Percentiles rank a stretch among this genome's conserved stretches.
phyloP scores from a whole-genome alignment of 2,888 invertebrate genomes.

The Dendrolimus pini region DNA sequence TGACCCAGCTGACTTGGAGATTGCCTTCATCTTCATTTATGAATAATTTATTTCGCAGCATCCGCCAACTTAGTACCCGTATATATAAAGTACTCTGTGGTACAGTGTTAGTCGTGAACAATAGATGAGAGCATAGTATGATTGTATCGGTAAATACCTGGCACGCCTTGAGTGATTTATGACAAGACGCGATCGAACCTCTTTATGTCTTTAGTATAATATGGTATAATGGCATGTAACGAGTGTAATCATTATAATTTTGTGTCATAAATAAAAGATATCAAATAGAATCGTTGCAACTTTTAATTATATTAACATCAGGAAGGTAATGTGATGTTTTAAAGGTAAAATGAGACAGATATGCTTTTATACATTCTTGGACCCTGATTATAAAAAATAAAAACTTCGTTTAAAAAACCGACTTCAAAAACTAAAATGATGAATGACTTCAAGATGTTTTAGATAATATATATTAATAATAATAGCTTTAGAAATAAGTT shows the following conservation, averaged over 20 bases:
- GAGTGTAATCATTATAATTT: constrained; percentile 14
- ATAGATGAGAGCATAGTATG: constrained; percentile 41
- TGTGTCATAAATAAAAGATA: constrained; percentile 9
- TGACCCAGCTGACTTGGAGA: constrained; percentile 1
- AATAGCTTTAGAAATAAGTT: too few species aligned
- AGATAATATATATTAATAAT: too few species aligned
- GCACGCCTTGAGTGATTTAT: constrained; percentile 44
- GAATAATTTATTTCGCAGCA: constrained; percentile 51
- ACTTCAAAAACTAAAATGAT: too few species aligned
- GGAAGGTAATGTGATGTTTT: too few species aligned
- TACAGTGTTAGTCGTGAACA: constrained; percentile 40
- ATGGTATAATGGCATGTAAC: constrained; percentile 8
- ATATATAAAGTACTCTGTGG: too few species aligned
- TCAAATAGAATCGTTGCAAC: not conserved
- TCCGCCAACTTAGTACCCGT: constrained; percentile 40
- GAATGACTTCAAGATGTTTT: too few species aligned
- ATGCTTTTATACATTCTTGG: too few species aligned
- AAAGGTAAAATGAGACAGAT: too few species aligned
- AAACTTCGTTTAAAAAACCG: too few species aligned
- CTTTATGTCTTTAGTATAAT: constrained; percentile 21
- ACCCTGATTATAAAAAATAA: too few species aligned
- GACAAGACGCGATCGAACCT: constrained; percentile 28
- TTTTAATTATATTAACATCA: too few species aligned
- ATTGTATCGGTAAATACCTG: constrained; percentile 48
- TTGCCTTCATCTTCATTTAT: constrained; percentile 25